Base-by-base conservation (phyloP, 2,888 invertebrate species). In the Dicycla oo region DNA sequence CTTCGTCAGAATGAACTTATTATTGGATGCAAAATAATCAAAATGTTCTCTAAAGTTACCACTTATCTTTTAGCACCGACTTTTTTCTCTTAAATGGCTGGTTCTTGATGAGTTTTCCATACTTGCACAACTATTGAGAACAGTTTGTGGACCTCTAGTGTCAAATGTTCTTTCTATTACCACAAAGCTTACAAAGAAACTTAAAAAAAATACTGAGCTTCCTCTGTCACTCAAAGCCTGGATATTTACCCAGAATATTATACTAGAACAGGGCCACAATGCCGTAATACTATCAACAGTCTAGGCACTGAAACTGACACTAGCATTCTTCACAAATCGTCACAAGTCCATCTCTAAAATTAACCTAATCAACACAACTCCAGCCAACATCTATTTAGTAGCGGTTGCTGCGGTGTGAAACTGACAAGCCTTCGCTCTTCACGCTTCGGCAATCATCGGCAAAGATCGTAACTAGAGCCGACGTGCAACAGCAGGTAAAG, bases 391-490 rank as follows among this genome's bases (percentile, higher is more conserved):
- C 67, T 57, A 63, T 38, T 64, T 57, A 78, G 79, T 81, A 80
- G 81, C 75, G 38, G 58, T 69, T 8, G 13, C 18, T 69, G 62
- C 78, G 71, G 82, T 84, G 81, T 86, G 81, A 81, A 84, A 83
- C 79, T 66, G 75, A 72, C 81, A 69, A 72, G 77, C 26, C 70
- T 67, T 66, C 34, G 66, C 71, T 69, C 66, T 80, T 81, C 58
- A 65, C 81, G 85, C 82, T 60, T 76, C 83, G 68, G 51, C 38
- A 64, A 68, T 58, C 72, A 73, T 75, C 75, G 70, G 66, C 53
- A 18, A 18, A 64, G 38, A 74, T 80, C 69, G 81, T 82, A 82
- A 81, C 72, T 23, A 45, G 61, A 82, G 3, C 57, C 58, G 80
- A 76, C 73, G 56, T 64, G 51, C 54, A 38, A 65, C 69, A 66